Evolutionary conservation across 2,797 vertebrate genomes (phyloP), one percentile per base, ranked within the genome.

Genomic region (Tapirus indicus): DNA sequence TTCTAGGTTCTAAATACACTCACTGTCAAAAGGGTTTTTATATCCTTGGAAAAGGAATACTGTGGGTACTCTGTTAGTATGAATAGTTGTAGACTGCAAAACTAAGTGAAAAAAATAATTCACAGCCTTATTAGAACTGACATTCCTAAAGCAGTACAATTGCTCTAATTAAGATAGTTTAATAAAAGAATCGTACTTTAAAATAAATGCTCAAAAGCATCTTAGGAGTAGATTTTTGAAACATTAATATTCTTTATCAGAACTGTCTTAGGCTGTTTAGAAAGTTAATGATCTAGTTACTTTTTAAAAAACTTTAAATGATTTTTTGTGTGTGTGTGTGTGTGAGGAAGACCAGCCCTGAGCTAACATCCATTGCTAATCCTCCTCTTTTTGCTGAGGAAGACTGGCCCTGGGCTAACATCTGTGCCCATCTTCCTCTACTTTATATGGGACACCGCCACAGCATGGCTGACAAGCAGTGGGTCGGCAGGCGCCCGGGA

Each of bases 261-360:
- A 68, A 90, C 44, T 77, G 3, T 74, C 35, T 86, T 85, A 96
- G 20, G 9, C 20, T 87, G 6, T 85, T 97, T 92, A 75, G 47
- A 83, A 96, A 89, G 52, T 92, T 78, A 77, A 84, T 83, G 6
- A 47, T 60, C 29, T 89, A 62, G 5, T 56, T 90, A 54, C 47
- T 95, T 97, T 94, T 87, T 32, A 91, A 94, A 97, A 12, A 78
- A 47, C 44, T 74, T 89, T 83, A 94, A 96, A 49, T 79, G 38
- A 64, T 83, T 83, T 32, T 68, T 47, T 47, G n/a, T n/a, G n/a
- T 47, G 7, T 47, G 9, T 47, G 9, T 47, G 9, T 9, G 47
- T 38, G 47, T 47, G 47, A 11, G 47, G 47, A 47, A 47, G 47
- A 47, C 11, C 11, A 47, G 47, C 47, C 47, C 47, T 47, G 47